Conservation (phyloP, 2,888 invertebrate species). For the Zeuzera pyrina region DNA sequence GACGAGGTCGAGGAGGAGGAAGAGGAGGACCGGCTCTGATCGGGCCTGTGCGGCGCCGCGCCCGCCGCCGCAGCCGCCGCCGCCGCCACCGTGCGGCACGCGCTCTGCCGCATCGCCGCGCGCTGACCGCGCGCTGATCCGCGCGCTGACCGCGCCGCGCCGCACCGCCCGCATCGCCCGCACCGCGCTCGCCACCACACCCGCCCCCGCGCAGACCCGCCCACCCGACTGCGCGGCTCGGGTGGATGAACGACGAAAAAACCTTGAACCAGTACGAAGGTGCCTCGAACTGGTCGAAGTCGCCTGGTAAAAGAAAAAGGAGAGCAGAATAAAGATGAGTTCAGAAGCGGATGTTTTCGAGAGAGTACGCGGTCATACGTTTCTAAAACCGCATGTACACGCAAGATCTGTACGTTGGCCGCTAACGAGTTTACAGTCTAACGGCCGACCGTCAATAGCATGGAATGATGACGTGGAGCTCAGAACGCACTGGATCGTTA, state of each 20-base stretch:
- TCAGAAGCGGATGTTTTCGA: too few species aligned
- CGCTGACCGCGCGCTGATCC: slow-evolving; percentile 38
- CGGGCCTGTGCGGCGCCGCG: slow-evolving; percentile 68
- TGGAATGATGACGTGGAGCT: slow-evolving; percentile 20
- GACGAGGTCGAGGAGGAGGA: slow-evolving; percentile 90
- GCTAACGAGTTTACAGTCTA: too few species aligned
- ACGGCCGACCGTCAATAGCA: too few species aligned
- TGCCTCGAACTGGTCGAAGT: too few species aligned
- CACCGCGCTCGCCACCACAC: slow-evolving; percentile 13
- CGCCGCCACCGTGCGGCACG: slow-evolving; percentile 52
- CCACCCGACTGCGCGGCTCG: slow-evolving; percentile 7
- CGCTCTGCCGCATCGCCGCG: slow-evolving; percentile 54
- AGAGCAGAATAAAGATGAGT: too few species aligned
- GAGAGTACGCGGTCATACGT: too few species aligned
- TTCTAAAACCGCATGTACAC: too few species aligned
- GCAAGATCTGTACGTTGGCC: too few species aligned
- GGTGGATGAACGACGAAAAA: slow-evolving; percentile 1
- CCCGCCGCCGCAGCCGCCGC: slow-evolving; percentile 58
- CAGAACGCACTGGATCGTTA: slow-evolving; percentile 27
- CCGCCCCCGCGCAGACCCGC: slow-evolving; percentile 13
- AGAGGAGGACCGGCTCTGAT: slow-evolving; percentile 80
- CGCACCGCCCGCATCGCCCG: slow-evolving; percentile 11
- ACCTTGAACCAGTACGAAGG: too few species aligned
- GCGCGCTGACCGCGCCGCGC: slow-evolving; percentile 19
- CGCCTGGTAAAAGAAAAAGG: too few species aligned